phyloP scores from a whole-genome alignment of 2,113 vertebrate genomes.

The Prunella fulvescens region DNA sequence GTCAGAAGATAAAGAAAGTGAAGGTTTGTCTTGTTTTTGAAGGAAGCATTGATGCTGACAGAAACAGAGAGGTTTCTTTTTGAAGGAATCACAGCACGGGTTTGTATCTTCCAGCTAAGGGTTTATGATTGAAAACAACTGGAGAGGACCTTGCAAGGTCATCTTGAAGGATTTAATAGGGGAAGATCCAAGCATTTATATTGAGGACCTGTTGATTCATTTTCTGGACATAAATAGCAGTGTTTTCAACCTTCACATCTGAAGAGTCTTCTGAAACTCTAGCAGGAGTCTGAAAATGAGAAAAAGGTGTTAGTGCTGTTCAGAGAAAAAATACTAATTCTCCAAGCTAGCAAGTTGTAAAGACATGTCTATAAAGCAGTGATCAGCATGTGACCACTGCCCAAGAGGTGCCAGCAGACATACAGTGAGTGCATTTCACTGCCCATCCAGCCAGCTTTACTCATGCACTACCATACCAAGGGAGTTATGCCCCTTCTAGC shows the following conservation, averaged over 20 bases:
- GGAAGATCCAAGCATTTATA: neutral
- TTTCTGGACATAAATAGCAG: neutral
- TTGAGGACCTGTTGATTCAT: neutral
- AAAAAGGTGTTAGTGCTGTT: neutral
- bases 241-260: neutral
- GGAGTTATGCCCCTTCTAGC: neutral
- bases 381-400: neutral
- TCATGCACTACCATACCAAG: neutral
- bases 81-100: neutral
- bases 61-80: neutral
- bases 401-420: neutral
- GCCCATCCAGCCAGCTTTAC: neutral
- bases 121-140: constrained; percentile 15
- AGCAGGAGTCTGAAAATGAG: neutral
- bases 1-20: neutral
- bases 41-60: neutral
- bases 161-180: neutral
- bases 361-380: neutral
- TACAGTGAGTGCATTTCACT: neutral
- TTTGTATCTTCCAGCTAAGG: neutral
- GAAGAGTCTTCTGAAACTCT: neutral
- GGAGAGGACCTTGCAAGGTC: constrained; percentile 11
- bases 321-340: neutral
- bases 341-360: neutral
- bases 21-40: neutral